Conservation (phyloP, 2,113 vertebrate species). For the Malaclemys terrapin region DNA sequence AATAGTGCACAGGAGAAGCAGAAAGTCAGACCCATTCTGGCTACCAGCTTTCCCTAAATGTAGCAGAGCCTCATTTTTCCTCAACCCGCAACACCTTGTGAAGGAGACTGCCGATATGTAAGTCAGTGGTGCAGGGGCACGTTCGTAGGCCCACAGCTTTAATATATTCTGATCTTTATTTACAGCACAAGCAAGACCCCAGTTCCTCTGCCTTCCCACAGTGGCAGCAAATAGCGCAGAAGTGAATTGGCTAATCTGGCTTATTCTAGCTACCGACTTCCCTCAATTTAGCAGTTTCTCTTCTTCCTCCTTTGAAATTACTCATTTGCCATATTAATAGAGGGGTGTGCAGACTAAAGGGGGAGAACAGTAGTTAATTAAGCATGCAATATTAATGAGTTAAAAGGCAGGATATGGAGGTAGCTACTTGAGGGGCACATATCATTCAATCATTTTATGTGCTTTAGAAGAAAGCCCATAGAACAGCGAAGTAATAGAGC, state of each 20-base stretch:
- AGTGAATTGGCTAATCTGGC: fast-evolving
- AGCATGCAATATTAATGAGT: fast-evolving
- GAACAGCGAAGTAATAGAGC: neutral
- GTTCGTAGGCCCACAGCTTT: neutral
- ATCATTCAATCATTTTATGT: fast-evolving
- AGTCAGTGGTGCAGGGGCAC: fast-evolving
- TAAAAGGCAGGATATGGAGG: fast-evolving
- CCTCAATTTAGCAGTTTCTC: fast-evolving
- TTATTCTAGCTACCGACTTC: neutral
- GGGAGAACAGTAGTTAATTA: fast-evolving
- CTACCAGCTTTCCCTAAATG: neutral
- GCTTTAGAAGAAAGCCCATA: fast-evolving
- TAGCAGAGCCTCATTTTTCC: neutral
- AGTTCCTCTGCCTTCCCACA: fast-evolving
- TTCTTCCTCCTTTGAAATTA: fast-evolving
- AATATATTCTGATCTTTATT: fast-evolving
- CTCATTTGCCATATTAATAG: fast-evolving
- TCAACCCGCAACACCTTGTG: neutral
- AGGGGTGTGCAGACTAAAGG: fast-evolving
- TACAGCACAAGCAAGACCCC: fast-evolving
- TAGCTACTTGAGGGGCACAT: fast-evolving
- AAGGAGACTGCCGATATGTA: neutral
- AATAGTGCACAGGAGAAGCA: neutral
- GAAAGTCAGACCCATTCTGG: neutral
- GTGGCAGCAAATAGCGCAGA: no score